Evolutionary conservation across 2,797 vertebrate genomes (phyloP).

Genomic region (Centropyge bicolor): DNA sequence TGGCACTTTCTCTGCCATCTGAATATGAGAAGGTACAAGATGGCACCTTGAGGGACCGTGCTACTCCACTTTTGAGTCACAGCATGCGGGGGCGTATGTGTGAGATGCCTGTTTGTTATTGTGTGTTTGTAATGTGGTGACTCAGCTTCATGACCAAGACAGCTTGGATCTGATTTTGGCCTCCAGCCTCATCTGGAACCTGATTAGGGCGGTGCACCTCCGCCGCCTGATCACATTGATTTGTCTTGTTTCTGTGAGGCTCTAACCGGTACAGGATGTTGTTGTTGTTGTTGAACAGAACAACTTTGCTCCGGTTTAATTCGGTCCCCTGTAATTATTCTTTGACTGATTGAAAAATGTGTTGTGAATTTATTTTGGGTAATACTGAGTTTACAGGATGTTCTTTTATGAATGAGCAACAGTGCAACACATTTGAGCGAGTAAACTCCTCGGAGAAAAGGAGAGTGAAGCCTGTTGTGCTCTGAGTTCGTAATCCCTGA

Average conservation of each 20-base stretch:
- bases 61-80: conserved; percentile 41
- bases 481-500: conserved; percentile 28
- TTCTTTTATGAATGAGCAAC: not conserved
- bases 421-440: not conserved
- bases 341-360: conserved; percentile 24
- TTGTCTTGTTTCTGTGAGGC: conserved; percentile 66
- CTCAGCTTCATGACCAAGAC: conserved; percentile 72
- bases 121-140: conserved; percentile 60
- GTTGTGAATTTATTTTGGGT: conserved; percentile 9
- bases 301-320: conserved; percentile 44
- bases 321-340: conserved; percentile 32
- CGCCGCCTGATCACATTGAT: conserved; percentile 70
- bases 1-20: not conserved
- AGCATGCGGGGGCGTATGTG: not conserved
- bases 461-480: not conserved
- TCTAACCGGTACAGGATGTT: conserved; percentile 67
- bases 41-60: not conserved
- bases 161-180: conserved; percentile 71
- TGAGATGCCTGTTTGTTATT: conserved; percentile 25
- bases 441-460: conserved; percentile 15
- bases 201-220: conserved; percentile 69
- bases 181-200: conserved; percentile 62
- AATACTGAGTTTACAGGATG: not conserved
- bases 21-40: conserved; percentile 34
- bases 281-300: conserved; percentile 44